These are phyloP conservation scores for Falco punctatus DNA, from an alignment of 2,113 vertebrate genomes.

Conservation along the genomic window DNA sequence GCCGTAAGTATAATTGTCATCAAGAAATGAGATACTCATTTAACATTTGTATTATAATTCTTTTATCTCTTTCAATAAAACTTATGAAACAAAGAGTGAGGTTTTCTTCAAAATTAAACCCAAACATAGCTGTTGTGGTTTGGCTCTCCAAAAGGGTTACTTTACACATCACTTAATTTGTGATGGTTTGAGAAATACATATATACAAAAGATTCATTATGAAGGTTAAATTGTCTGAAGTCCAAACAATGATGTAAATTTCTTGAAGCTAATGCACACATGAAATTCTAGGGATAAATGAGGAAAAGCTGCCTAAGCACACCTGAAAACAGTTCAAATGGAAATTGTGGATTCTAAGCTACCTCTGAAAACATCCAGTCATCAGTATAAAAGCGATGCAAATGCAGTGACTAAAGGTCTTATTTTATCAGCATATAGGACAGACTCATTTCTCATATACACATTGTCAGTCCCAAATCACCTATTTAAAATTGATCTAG, in stretches of 20 bases:
- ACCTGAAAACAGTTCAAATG: neutral
- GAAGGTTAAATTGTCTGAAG: neutral
- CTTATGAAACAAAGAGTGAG: neutral
- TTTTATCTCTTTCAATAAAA: neutral
- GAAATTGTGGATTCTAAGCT: neutral
- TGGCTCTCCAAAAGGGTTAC: neutral
- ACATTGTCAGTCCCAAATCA: neutral
- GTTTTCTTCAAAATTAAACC: neutral
- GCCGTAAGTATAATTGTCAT: neutral
- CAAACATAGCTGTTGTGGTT: neutral
- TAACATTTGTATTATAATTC: neutral
- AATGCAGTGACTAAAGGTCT: neutral
- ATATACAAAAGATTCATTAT: neutral
- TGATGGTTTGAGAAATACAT: neutral
- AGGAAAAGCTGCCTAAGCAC: neutral
- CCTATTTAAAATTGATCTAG: neutral
- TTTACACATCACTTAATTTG: neutral
- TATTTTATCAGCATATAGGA: neutral
- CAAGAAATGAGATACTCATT: neutral
- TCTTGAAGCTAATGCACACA: constrained; percentile 1
- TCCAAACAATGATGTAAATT: neutral
- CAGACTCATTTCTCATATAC: neutral
- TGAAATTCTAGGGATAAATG: neutral
- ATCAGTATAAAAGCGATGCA: neutral
- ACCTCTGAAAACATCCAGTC: neutral